phyloP scores from a whole-genome alignment of 2,113 vertebrate genomes.

The Syngnathus typhle region DNA sequence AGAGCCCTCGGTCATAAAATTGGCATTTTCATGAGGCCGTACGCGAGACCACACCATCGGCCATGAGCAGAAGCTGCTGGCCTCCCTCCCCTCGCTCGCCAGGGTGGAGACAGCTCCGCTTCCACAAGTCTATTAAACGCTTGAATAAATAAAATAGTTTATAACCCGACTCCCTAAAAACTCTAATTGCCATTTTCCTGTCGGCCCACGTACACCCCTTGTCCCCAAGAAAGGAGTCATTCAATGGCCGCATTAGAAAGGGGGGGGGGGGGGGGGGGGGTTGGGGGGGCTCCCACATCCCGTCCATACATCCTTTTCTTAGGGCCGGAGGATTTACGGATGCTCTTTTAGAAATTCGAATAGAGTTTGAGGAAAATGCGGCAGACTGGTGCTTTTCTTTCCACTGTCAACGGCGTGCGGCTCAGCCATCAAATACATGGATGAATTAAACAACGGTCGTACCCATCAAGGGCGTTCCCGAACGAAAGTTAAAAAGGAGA shows the following conservation, averaged over 20 bases:
- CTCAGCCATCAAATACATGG: neutral
- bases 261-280: no score
- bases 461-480: neutral
- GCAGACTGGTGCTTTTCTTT: neutral
- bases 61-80: slow-evolving; percentile 37
- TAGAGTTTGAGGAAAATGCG: neutral
- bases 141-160: no score
- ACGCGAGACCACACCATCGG: slow-evolving; percentile 21
- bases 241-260: no score
- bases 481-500: neutral
- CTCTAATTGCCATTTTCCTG: no score
- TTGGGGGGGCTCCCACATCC: no score
- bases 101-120: slow-evolving; percentile 51
- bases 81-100: slow-evolving; percentile 38
- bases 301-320: no score
- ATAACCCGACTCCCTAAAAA: no score
- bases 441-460: neutral
- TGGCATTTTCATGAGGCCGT: neutral
- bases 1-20: neutral
- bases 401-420: neutral
- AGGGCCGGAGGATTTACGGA: no score
- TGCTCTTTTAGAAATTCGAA: neutral
- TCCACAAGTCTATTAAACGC: neutral
- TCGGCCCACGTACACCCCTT: no score
- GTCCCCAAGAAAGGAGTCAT: no score